phyloP scores from a whole-genome alignment of 1,140 invertebrate genomes.

The Muscidifurax raptorellus region DNA sequence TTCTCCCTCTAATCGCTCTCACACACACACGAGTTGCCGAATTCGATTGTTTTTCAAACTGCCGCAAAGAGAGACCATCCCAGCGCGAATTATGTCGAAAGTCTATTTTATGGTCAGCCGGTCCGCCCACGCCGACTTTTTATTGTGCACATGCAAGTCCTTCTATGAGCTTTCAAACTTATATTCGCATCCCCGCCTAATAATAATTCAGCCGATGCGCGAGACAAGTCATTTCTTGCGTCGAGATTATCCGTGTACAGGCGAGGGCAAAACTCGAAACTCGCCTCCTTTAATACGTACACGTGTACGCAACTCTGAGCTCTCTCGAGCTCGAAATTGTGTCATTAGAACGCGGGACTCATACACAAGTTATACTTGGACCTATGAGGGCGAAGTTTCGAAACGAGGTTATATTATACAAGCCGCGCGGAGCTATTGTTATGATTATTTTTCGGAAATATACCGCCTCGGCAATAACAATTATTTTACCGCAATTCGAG shows the following conservation, averaged over 20 bases:
- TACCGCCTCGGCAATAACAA: neutral
- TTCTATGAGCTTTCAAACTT: neutral
- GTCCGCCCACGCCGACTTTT: neutral
- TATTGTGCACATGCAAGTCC: neutral
- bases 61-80: neutral
- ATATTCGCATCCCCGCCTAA: neutral
- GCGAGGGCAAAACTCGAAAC: neutral
- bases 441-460: neutral
- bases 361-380: neutral
- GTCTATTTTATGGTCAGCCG: neutral
- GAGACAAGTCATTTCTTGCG: neutral
- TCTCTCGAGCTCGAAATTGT: neutral
- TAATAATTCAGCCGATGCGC: neutral
- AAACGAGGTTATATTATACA: neutral
- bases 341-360: neutral
- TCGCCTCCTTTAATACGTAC: neutral
- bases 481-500: neutral
- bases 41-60: conserved; percentile 44
- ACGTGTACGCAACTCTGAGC: neutral
- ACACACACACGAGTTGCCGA: conserved; percentile 19
- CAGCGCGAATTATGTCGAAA: neutral
- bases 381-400: neutral
- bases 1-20: conserved; percentile 45
- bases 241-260: neutral
- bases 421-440: neutral